Percentiles rank a stretch among this genome's conserved stretches.
These are phyloP conservation scores for Halcyon badia DNA, from an alignment of 2,797 vertebrate genomes.

Conservation along the genomic window DNA sequence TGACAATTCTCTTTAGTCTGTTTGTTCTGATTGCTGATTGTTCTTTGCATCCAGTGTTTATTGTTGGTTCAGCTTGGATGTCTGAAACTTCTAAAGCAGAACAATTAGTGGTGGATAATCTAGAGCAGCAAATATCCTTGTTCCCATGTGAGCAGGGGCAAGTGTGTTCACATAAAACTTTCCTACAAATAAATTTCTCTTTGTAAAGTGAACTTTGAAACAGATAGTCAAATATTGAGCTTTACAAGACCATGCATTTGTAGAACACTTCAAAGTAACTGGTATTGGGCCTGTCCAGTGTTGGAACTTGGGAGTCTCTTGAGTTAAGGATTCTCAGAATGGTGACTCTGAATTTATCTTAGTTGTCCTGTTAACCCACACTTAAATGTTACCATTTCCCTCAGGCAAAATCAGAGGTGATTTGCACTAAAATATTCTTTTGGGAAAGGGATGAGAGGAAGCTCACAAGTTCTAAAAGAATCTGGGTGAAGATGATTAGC, in stretches of 20 bases:
- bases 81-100: slow-evolving; percentile 2
- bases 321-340: neutral
- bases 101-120: neutral
- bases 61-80: neutral
- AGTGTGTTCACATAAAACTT: neutral
- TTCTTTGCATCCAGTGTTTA: neutral
- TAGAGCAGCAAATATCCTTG: neutral
- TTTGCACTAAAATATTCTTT: neutral
- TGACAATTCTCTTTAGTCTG: neutral
- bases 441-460: neutral
- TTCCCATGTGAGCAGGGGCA: neutral
- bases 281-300: neutral
- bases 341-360: neutral
- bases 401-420: neutral
- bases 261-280: neutral
- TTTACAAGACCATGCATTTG: neutral
- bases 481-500: neutral
- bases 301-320: neutral
- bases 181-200: neutral
- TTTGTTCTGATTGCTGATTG: neutral
- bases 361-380: neutral
- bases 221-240: neutral
- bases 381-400: neutral
- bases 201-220: neutral
- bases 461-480: neutral